A percentile compares a stretch with the other conserved stretches of the same genome.
phyloP scores from a whole-genome alignment of 2,113 vertebrate species.

The Callipepla squamata region DNA sequence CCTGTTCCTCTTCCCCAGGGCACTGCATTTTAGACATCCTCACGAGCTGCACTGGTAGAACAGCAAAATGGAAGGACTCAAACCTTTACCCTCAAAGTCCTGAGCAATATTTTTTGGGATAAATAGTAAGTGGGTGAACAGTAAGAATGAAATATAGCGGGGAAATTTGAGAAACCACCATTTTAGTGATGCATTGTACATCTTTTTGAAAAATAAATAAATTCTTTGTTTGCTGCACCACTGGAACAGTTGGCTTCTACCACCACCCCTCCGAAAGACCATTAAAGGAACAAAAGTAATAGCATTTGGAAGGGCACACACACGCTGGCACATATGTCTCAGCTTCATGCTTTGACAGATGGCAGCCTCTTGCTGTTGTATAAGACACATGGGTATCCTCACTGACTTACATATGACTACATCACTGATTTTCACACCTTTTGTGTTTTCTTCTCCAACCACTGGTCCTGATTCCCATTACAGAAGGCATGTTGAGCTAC shows the following conservation, averaged over 20 bases:
- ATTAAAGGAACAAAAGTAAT: not conserved
- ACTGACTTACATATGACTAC: not conserved
- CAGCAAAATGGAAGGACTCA: not conserved
- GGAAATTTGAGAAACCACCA: not conserved
- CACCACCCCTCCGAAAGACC: no score
- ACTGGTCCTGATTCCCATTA: accelerated
- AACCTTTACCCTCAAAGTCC: not conserved
- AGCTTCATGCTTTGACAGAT: not conserved
- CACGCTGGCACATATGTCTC: accelerated
- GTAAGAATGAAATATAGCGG: accelerated
- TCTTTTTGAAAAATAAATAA: not conserved
- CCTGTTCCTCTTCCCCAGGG: not conserved
- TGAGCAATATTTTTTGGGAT: not conserved
- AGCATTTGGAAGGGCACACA: not conserved
- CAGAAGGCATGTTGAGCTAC: not conserved
- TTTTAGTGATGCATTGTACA: not conserved
- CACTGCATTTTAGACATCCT: no score
- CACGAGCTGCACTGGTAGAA: not conserved
- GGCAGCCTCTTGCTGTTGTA: not conserved
- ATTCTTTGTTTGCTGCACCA: not conserved
- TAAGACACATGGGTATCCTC: not conserved
- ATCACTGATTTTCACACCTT: not conserved
- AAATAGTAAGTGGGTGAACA: not conserved
- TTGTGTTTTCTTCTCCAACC: not conserved
- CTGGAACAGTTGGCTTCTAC: no score